A percentile compares a stretch with the other conserved stretches of the same genome.
These are phyloP conservation scores for Dendrocincla fuliginosa DNA, from an alignment of 2,797 vertebrate species.

Conservation along the genomic window DNA sequence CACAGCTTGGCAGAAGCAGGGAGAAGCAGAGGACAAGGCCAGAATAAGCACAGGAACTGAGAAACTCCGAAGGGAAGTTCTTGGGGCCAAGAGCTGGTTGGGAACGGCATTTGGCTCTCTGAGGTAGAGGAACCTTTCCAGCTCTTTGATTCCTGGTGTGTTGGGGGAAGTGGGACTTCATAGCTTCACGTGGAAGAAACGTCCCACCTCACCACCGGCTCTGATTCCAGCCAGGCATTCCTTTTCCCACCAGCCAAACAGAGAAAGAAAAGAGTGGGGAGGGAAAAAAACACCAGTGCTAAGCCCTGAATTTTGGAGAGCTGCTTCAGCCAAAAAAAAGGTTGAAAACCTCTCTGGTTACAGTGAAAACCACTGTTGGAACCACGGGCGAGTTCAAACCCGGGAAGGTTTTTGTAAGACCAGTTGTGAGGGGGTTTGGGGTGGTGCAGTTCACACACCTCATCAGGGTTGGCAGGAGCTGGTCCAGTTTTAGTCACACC, in stretches of 20 bases:
- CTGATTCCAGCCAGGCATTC: background rate
- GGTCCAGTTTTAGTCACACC: background rate
- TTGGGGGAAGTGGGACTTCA: background rate
- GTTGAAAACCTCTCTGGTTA: slow-evolving; percentile 15
- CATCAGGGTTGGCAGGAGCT: background rate
- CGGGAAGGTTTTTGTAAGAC: background rate
- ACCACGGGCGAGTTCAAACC: background rate
- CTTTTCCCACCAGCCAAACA: background rate
- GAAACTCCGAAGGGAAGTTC: slow-evolving; percentile 27
- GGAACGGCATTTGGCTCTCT: background rate
- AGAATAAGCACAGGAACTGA: slow-evolving; percentile 56
- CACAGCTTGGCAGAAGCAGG: background rate
- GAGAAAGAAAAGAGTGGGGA: background rate
- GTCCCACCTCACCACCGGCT: background rate
- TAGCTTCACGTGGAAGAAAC: background rate
- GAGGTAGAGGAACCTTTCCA: background rate
- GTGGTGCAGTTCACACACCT: background rate
- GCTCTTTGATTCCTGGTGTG: slow-evolving; percentile 17
- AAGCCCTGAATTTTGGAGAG: slow-evolving; percentile 10
- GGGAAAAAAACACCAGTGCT: background rate
- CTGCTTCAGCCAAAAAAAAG: background rate
- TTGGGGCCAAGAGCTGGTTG: background rate
- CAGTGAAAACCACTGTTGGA: background rate
- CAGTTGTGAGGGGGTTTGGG: background rate
- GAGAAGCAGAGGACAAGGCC: background rate